These are phyloP conservation scores for Gambusia yucatana DNA, from an alignment of 2,797 vertebrate species.

Conservation along the genomic window DNA sequence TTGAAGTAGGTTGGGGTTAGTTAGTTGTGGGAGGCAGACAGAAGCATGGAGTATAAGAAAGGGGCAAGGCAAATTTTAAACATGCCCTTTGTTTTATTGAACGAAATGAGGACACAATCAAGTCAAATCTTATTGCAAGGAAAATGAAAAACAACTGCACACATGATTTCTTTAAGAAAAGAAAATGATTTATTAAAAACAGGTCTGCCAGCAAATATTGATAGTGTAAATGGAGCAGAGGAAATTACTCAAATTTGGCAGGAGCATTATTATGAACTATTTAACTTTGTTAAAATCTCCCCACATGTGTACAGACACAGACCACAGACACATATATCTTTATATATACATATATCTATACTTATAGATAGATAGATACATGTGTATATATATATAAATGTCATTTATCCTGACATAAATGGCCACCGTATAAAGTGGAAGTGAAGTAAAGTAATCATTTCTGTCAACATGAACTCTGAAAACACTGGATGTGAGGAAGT, in stretches of 20 bases:
- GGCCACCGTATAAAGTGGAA: background rate
- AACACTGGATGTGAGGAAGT: background rate
- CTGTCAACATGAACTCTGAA: slow-evolving; percentile 2
- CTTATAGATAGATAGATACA: too few species aligned
- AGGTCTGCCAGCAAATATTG: background rate
- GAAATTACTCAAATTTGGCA: background rate
- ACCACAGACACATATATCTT: too few species aligned
- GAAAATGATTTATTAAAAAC: background rate
- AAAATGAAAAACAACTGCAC: background rate
- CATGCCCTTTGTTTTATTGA: background rate
- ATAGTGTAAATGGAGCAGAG: background rate
- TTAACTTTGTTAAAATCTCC: background rate
- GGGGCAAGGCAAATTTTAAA: background rate
- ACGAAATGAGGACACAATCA: background rate
- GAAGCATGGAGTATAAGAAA: background rate
- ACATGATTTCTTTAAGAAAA: background rate
- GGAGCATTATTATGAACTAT: background rate
- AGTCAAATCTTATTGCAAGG: background rate
- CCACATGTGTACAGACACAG: too few species aligned
- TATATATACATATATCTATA: too few species aligned
- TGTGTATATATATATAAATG: too few species aligned
- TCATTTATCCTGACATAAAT: background rate
- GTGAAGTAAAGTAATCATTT: background rate
- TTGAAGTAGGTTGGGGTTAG: too few species aligned
- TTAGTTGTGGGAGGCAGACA: too few species aligned